Conservation (phyloP, 2,888 invertebrate genomes). For the Caenorhabditis auriculariae region DNA sequence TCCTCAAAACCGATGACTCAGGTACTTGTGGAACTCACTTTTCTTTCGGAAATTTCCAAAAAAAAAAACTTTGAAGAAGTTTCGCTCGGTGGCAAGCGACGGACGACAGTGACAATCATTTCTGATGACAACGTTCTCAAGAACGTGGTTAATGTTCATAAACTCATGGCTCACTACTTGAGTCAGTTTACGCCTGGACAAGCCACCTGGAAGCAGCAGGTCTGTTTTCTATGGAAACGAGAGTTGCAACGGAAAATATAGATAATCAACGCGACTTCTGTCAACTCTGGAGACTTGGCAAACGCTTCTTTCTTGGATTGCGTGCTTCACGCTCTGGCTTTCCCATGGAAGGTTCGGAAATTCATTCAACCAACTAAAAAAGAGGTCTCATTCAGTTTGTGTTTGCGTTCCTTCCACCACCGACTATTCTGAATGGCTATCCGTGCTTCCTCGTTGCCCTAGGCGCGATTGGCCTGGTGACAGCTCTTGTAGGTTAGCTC, state of each 20-base stretch:
- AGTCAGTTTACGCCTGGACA: constrained; percentile 43
- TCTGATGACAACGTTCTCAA: constrained; percentile 68
- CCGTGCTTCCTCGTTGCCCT: constrained; percentile 70
- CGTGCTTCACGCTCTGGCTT: constrained; percentile 68
- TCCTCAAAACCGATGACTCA: constrained; percentile 16
- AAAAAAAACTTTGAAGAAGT: constrained; percentile 61
- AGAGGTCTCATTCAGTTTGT: constrained; percentile 54
- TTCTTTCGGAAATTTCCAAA: neutral
- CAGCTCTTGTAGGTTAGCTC: constrained; percentile 68
- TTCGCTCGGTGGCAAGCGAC: constrained; percentile 63
- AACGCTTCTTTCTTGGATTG: constrained; percentile 69
- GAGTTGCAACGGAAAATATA: constrained; percentile 40
- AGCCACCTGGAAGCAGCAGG: constrained; percentile 47
- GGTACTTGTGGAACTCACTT: constrained; percentile 3
- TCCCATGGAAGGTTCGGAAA: constrained; percentile 40
- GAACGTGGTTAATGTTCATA: constrained; percentile 45
- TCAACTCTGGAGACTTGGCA: constrained; percentile 71
- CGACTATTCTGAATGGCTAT: constrained; percentile 70
- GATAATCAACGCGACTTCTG: constrained; percentile 69
- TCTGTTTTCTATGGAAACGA: neutral
- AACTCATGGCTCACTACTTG: constrained; percentile 44
- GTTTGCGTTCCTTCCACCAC: constrained; percentile 69
- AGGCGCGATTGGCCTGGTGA: constrained; percentile 69
- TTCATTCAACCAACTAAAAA: neutral
- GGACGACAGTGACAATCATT: constrained; percentile 68